Base-by-base conservation (phyloP, 2,888 invertebrate species). In the Linyphia triangularis region DNA sequence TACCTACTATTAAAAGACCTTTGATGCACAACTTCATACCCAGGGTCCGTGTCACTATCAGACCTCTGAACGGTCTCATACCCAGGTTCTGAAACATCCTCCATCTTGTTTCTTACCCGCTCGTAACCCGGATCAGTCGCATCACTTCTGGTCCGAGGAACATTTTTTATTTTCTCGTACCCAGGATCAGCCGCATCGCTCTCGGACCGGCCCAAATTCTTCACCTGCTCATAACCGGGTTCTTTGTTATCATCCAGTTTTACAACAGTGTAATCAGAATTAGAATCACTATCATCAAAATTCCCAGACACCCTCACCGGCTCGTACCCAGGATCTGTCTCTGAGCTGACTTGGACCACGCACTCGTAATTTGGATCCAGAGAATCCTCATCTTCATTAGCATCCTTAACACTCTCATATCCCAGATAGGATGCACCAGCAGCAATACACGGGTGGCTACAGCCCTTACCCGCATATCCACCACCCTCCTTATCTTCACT, bases 261-360 rank as follows among this genome's bases (percentile, higher is more conserved):
- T 7, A 84, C 89, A 26, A 79, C 28, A n/a, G 83, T 89, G n/a
- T 89, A 89, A 59, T 84, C 89, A 30, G 81, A 82, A 30, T 83
- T 89, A 9, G 85, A 85, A 28, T 89, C 89, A 77, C 85, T 85
- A 57, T 89, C 89, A 26, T 82, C 89, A 40, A 85, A 77, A 37
- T 81, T 79, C 16, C 57, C 59, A 5, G 82, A 69, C 10, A 75
- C 83, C 70, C 89, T 89, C 19, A 90, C 89, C 1, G 88, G 81
- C 43, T 90, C 90, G 77, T 90, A 90, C 2, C 89, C 89, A 57
- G 90, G 90, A 51, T 90, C 90, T 30, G 43, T 82, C 5, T 84
- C 85, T 5, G 72, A 40, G 19, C 22, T 65, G 10, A 59, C 57
- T 16, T 78, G 85, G 13, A 73, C 59, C 9, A 89, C 89, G 40